Evolutionary conservation across 53 echinoderm and acorn worm genomes (phyloP).

Genomic region (Antedon mediterranea): DNA sequence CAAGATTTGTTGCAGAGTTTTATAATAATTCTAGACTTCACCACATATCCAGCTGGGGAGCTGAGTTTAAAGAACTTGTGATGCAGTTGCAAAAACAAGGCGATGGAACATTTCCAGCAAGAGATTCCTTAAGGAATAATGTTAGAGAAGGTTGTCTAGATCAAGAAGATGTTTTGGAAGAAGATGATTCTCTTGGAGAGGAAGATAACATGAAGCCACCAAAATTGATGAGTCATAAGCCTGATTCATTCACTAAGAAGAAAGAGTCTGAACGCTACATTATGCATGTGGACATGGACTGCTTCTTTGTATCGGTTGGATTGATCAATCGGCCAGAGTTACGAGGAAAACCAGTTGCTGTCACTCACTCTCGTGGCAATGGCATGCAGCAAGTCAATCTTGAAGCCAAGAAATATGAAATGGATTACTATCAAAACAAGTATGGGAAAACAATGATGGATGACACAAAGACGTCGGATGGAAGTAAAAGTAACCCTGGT

Average conservation of each 20-base stretch:
- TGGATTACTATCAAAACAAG: slow-evolving; percentile 50
- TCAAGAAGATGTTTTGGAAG: not conserved
- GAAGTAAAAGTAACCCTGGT: not conserved
- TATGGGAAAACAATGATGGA: not conserved
- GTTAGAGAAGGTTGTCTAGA: not conserved
- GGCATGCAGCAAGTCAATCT: slow-evolving; percentile 39
- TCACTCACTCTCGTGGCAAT: slow-evolving; percentile 79
- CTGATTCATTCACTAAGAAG: not conserved
- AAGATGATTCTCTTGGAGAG: not conserved
- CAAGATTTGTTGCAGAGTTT: slow-evolving; percentile 74
- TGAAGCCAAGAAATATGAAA: slow-evolving; percentile 45
- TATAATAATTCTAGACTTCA: slow-evolving; percentile 87
- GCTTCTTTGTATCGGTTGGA: slow-evolving; percentile 94
- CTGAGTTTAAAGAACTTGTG: slow-evolving; percentile 85
- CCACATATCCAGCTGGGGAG: slow-evolving; percentile 91
- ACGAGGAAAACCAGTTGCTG: slow-evolving; percentile 76
- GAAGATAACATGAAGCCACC: not conserved
- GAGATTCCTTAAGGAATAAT: slow-evolving; percentile 28
- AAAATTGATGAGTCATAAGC: not conserved
- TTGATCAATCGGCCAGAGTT: slow-evolving; percentile 61
- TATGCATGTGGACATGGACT: slow-evolving; percentile 98
- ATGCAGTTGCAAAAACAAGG: slow-evolving; percentile 66
- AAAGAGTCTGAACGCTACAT: slow-evolving; percentile 15
- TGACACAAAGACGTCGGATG: not conserved
- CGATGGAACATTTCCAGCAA: slow-evolving; percentile 52